Evolutionary conservation across 2,113 vertebrate genomes (phyloP).

Genomic region (Crypturellus undulatus): DNA sequence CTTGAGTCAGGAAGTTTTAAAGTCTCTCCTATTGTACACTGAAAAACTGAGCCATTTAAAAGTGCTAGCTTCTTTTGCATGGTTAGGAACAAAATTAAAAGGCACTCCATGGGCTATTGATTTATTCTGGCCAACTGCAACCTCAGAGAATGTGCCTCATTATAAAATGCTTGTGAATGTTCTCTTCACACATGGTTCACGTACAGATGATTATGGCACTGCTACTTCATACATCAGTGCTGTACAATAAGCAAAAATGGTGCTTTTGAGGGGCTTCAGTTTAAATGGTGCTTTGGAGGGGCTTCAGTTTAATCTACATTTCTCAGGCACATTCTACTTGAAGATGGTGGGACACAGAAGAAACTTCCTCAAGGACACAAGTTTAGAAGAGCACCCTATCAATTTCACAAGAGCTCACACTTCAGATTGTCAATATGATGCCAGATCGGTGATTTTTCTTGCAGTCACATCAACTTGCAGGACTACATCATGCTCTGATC

Average conservation of each 20-base stretch:
- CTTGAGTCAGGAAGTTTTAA: slow-evolving; percentile 54
- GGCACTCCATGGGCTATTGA: slow-evolving; percentile 16
- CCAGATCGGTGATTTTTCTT: neutral
- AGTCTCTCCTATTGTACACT: neutral
- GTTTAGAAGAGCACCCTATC: neutral
- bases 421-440: neutral
- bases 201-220: slow-evolving; percentile 46
- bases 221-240: slow-evolving; percentile 35
- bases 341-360: neutral
- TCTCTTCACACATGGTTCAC: slow-evolving; percentile 21
- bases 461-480: neutral
- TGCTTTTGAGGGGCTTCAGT: slow-evolving; percentile 14
- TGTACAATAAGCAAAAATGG: slow-evolving; percentile 29
- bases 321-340: neutral
- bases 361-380: neutral
- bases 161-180: neutral
- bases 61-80: neutral
- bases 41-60: slow-evolving; percentile 18
- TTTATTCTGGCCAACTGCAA: slow-evolving; percentile 27
- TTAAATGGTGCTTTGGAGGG: slow-evolving; percentile 3
- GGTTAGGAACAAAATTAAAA: slow-evolving; percentile 32
- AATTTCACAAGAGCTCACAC: neutral
- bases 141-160: slow-evolving; percentile 4
- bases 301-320: neutral
- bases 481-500: neutral